These are phyloP conservation scores for Apogon talboti DNA, from an alignment of 2,797 vertebrate species.

Conservation along the genomic window DNA sequence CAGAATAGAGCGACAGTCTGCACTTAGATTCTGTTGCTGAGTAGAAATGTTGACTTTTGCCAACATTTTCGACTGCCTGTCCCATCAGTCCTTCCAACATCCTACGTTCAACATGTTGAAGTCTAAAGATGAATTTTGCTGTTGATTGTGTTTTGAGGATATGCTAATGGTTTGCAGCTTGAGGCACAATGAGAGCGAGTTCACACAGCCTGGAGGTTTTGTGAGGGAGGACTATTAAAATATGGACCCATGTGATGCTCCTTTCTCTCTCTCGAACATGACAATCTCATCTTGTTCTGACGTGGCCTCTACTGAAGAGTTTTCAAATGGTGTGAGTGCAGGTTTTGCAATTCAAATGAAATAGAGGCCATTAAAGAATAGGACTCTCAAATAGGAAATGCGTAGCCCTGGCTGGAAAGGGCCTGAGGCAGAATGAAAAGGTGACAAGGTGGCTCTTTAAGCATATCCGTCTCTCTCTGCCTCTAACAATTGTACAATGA, in stretches of 20 bases:
- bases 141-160: conserved; percentile 51
- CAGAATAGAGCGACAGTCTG: conserved; percentile 58
- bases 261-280: conserved; percentile 53
- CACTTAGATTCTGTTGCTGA: conserved; percentile 49
- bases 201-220: conserved; percentile 59
- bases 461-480: conserved; percentile 44
- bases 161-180: conserved; percentile 57
- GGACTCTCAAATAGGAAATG: conserved; percentile 51
- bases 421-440: conserved; percentile 49
- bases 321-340: conserved; percentile 58
- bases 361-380: conserved; percentile 61
- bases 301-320: conserved; percentile 43
- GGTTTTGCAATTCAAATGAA: conserved; percentile 75
- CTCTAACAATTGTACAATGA: conserved; percentile 35
- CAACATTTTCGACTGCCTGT: conserved; percentile 58
- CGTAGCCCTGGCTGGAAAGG: conserved; percentile 46
- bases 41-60: conserved; percentile 55
- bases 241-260: conserved; percentile 36
- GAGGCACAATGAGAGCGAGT: conserved; percentile 55
- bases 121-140: conserved; percentile 46
- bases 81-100: conserved; percentile 65
- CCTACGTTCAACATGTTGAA: conserved; percentile 71
- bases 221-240: conserved; percentile 57
- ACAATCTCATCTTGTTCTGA: conserved; percentile 63
- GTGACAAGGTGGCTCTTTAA: conserved; percentile 60